Conservation (phyloP, 2,797 vertebrate genomes). For the Xiphorhynchus erythropygius region DNA sequence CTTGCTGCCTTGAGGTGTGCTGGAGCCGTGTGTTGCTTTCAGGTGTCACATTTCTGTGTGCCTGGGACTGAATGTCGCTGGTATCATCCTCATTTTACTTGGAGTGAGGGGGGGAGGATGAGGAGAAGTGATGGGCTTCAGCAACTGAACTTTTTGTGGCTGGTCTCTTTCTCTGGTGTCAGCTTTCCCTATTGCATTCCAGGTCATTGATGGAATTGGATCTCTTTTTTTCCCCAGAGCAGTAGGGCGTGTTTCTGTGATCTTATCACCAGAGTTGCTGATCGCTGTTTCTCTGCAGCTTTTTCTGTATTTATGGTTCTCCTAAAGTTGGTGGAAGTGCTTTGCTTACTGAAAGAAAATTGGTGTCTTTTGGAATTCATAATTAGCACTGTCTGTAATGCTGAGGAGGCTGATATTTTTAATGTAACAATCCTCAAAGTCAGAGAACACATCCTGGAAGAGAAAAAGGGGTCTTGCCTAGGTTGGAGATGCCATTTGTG, state of each 20-base stretch:
- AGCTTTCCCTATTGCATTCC: background rate
- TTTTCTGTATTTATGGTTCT: background rate
- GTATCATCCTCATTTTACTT: background rate
- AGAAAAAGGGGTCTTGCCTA: background rate
- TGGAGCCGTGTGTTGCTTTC: background rate
- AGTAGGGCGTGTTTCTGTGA: background rate
- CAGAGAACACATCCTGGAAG: background rate
- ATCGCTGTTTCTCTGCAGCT: background rate
- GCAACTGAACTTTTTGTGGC: background rate
- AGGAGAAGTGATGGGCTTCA: background rate
- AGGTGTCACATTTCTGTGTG: background rate
- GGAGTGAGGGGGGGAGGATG: background rate
- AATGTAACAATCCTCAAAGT: background rate
- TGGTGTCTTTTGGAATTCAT: background rate
- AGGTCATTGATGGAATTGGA: background rate
- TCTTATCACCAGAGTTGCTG: background rate
- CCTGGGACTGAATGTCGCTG: background rate
- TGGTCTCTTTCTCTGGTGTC: background rate
- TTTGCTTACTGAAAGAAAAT: background rate
- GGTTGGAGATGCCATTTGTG: background rate
- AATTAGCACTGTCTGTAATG: background rate
- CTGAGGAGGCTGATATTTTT: background rate
- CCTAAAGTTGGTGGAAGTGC: background rate
- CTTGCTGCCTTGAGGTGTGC: background rate
- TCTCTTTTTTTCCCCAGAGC: background rate